Evolutionary conservation across 2,113 vertebrate genomes (phyloP).

Genomic region (Hemiscyllium ocellatum): DNA sequence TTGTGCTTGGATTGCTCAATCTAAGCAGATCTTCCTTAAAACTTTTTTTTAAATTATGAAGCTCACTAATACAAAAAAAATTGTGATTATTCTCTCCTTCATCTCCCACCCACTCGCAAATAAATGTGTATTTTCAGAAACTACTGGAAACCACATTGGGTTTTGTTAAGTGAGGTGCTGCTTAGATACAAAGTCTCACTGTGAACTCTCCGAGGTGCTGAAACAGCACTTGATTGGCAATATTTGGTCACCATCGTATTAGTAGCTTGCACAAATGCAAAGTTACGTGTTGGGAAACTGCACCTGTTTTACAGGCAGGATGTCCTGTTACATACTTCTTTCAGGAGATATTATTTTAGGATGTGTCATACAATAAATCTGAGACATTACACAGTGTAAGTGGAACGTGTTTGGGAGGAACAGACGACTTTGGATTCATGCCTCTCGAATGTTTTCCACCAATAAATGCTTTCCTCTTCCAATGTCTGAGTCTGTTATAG

Average conservation of each 20-base stretch:
- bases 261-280: background rate
- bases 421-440: background rate
- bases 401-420: background rate
- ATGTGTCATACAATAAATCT: background rate
- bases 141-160: background rate
- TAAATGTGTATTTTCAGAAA: background rate
- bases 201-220: background rate
- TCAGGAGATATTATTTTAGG: background rate
- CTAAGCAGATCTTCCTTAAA: background rate
- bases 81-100: background rate
- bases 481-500: background rate
- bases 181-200: background rate
- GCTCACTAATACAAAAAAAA: background rate
- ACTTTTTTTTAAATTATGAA: background rate
- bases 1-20: background rate
- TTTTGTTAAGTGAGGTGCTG: background rate
- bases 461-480: background rate
- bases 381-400: background rate
- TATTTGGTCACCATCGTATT: background rate
- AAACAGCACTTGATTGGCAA: background rate
- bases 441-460: background rate
- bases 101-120: background rate
- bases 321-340: background rate
- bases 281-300: too few species aligned
- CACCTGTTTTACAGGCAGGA: background rate